phyloP scores from a whole-genome alignment of 2,113 vertebrate genomes.

The Varanus salvator region DNA sequence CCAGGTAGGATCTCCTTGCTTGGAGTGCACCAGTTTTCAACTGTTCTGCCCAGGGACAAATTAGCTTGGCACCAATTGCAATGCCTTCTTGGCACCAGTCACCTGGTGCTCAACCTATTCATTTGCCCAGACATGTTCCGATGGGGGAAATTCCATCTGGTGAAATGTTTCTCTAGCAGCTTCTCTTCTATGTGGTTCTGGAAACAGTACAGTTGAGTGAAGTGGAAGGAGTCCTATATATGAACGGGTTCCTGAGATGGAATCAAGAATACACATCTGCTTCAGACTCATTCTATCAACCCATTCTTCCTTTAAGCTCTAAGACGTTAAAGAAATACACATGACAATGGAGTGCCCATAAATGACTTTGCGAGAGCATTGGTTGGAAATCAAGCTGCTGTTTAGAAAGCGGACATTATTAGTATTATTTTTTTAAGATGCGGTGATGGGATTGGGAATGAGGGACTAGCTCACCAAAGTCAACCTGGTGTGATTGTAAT shows the following conservation, averaged over 20 bases:
- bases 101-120: neutral
- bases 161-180: neutral
- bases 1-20: neutral
- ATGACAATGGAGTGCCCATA: neutral
- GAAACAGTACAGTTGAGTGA: neutral
- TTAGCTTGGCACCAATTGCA: no score
- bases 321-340: neutral
- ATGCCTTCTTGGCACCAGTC: neutral
- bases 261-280: neutral
- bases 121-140: neutral
- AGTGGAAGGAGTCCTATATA: neutral
- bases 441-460: neutral
- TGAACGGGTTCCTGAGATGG: neutral
- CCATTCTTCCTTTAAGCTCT: no score
- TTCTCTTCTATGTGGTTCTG: neutral
- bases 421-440: neutral
- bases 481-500: neutral
- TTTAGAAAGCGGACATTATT: neutral
- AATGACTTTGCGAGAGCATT: neutral
- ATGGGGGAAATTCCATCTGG: neutral
- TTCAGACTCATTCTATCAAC: neutral
- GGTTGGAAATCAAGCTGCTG: neutral
- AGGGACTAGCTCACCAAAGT: conserved; percentile 26
- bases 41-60: no score
- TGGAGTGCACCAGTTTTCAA: neutral